phyloP scores from a whole-genome alignment of 1,140 invertebrate species.

The Campoletis sonorensis region DNA sequence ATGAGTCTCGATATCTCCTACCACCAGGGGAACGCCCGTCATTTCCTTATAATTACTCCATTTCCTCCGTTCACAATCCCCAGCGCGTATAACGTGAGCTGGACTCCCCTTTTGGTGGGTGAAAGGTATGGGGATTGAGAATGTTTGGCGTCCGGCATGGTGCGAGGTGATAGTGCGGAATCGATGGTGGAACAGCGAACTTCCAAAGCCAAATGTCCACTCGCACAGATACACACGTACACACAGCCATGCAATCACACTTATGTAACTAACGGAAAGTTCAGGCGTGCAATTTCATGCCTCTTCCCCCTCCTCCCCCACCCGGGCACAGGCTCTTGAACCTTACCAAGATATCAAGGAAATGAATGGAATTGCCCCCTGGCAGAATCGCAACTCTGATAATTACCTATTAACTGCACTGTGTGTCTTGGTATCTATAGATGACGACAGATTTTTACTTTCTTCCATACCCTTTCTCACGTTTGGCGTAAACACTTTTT shows the following conservation, averaged over 20 bases:
- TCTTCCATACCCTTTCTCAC: not conserved
- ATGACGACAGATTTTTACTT: not conserved
- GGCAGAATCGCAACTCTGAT: constrained; percentile 66
- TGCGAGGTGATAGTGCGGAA: constrained; percentile 56
- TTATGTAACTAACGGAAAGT: constrained; percentile 33
- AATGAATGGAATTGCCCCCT: constrained; percentile 70
- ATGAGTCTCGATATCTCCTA: constrained; percentile 51
- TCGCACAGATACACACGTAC: not conserved
- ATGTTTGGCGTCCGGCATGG: constrained; percentile 38
- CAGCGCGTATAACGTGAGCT: not conserved
- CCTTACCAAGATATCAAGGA: constrained; percentile 71
- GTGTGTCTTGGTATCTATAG: constrained; percentile 51
- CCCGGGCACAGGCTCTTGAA: constrained; percentile 22
- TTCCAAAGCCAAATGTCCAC: constrained; percentile 48
- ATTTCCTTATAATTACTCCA: constrained; percentile 74
- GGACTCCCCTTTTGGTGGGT: constrained; percentile 19
- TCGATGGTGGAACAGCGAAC: constrained; percentile 66
- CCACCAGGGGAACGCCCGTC: constrained; percentile 70
- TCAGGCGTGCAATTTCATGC: constrained; percentile 51
- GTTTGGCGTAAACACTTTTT: not conserved
- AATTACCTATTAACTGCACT: constrained; percentile 72
- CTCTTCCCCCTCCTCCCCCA: not conserved
- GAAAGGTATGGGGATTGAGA: constrained; percentile 4
- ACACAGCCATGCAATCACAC: constrained; percentile 24
- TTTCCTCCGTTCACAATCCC: constrained; percentile 63